Base-by-base conservation (phyloP, 2,797 vertebrate genomes). In the Poliocrania exsul region DNA sequence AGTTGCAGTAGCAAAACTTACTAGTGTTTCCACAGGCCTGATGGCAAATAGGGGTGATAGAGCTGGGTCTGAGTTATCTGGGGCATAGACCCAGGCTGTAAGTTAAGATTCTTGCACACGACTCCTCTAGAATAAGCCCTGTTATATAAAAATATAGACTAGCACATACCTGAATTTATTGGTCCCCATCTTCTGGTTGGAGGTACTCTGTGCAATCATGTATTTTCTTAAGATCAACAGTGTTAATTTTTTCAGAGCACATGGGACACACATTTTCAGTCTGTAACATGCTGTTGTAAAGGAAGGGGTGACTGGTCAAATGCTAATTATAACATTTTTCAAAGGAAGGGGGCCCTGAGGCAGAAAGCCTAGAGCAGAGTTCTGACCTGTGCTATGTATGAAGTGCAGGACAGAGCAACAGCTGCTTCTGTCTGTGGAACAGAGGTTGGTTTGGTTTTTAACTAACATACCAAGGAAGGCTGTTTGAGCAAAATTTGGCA, bases 181-280 rank as follows among this genome's bases (percentile, higher is more conserved):
- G 96, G 26, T 98, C 98, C 13, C 96, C 94, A 21, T 98, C 97
- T 40, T 99, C 98, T 47, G 96, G 92, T 46, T 88, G 98, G 64
- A 99, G 98, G 97, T 99, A 98, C 53, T 84, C 95, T 11, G 98
- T 98, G 81, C 98, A 99, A 25, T 99, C 99, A 0, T 88, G 88
- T 56, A 98, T 95, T 96, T 98, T 99, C 94, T 97, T 97, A 92
- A 99, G 97, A 31, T 99, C 98, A 86, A 62, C 73, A 7, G 56
- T 37, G 8, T 94, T 98, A 77, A 99, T 96, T 60, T 93, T 97
- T 97, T 99, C 98, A 3, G 98, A 99, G 89, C 99, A 99, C 99
- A 99, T 99, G 13, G 99, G 99, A 92, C 99, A 99, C 2, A 78
- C 46, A 1, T 97, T 97, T 97, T 99, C 99, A 0, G 97, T 98